Evolutionary conservation across 2,888 invertebrate genomes (phyloP), one percentile per base, ranked within the genome.

Genomic region (Scaptomyza parva): DNA sequence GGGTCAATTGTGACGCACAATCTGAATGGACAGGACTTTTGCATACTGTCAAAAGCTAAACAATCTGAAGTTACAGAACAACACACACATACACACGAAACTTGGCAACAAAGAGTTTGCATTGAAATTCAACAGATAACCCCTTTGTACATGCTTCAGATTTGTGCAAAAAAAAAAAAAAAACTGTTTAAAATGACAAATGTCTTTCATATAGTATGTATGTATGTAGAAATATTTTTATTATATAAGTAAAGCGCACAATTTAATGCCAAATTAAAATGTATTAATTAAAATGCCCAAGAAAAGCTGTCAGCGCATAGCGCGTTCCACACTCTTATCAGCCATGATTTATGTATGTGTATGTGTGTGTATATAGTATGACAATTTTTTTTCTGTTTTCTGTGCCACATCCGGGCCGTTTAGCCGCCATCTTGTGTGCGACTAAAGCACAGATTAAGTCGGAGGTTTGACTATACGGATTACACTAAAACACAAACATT

Each of bases 261-360:
- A 83, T 84, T 86, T 73, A 70, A 88, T 78, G 84, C 78, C 78
- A 88, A 88, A 85, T 88, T 76, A 47, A 81, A 85, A 81, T 65
- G 62, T 68, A 63, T 85, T 87, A 87, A 87, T 82, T 87, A 85
- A 78, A 80, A 71, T 63, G 50, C 30, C 18, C 54, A 58, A 61
- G 53, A 58, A 41, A 65, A 66, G 24, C 62, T 63, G 70, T 70
- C 68, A 50, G 50, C 52, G 33, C 62, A 40, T 17, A 22, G 51
- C 51, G 52, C 51, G 52, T 39, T 30, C 37, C 37, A 28, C 22
- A 12, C 44, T n/a, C 55, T 83, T 83, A 83, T 83, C 83, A 78
- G 74, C 62, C 57, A 58, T 74, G 76, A 83, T 87, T 85, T 85
- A 78, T 83, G n/a, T n/a, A 71, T 52, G 26, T 37, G 30, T 54